Base-by-base conservation (phyloP, 1,140 invertebrate species). In the Meloidogyne chitwoodi region DNA sequence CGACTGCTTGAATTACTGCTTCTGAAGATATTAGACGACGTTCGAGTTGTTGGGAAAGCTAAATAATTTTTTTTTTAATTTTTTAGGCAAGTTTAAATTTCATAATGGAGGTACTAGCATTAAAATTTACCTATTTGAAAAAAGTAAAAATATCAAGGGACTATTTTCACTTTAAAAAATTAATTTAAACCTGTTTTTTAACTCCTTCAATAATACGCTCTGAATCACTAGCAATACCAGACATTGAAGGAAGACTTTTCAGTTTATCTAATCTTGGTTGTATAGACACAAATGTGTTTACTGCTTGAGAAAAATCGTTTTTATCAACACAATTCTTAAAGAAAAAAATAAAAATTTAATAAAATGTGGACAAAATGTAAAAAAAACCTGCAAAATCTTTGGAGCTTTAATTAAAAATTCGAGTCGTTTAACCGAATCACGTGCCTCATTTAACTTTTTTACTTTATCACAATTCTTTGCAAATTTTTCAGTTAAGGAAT, bases 381-480 rank as follows among this genome's bases (percentile, higher is more conserved):
- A 44, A 38, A 2, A 19, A 38, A 77, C 76, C 76, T 77, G 74
- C 27, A 77, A 66, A n/a, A 77, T 77, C 38, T 77, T 74, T n/a
- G 80, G 80, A 2, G 83, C 62, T 69, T 71, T 80, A 41, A 81
- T 75, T 19, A 81, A 29, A 61, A 56, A 83, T 64, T 81, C 74
- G 5, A 81, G 62, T 5, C 68, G 48, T 66, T 81, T 74, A 22
- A 81, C 68, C 2, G 80, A 68, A 41, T 83, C 76, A 61, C 64
- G 80, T 5, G 76, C 64, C 0, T 83, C 80, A 2, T 76, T 77
- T 8, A 81, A 63, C n/a, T 76, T 80, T 26, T 73, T 27, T 4
- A 81, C 75, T 12, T 26, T 76, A 14, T 76, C 75, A n/a, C 80
- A 75, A 72, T 81, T 83, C 31, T 68, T 68, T 14, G 34, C 41